These are phyloP conservation scores for Strongylocentrotus purpuratus DNA, from an alignment of 35 echinoderm and acorn worm genomes.

Conservation along the genomic window DNA sequence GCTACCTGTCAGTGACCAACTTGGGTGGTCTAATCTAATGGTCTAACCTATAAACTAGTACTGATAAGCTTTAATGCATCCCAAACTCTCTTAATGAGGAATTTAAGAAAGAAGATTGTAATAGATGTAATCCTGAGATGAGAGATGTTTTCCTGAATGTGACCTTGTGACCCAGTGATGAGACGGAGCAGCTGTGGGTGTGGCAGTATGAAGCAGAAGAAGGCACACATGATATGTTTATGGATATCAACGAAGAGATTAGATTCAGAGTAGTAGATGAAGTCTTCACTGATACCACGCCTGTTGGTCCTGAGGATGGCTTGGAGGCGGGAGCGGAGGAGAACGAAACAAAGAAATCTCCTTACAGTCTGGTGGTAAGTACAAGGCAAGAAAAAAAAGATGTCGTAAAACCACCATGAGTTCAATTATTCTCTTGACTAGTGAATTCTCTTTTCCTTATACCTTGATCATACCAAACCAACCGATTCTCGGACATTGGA, in stretches of 20 bases:
- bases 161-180: constrained; percentile 67
- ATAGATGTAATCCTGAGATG: no score
- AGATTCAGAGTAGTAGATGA: constrained; percentile 88
- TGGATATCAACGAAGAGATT: constrained; percentile 93
- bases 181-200: constrained; percentile 95
- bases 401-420: not conserved
- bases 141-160: constrained; percentile 45
- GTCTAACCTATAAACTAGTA: no score
- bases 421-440: not conserved
- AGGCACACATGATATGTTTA: constrained; percentile 92
- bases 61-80: no score
- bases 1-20: no score
- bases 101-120: no score
- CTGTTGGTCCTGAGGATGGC: constrained; percentile 80
- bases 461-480: not conserved
- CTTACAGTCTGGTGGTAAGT: constrained; percentile 89
- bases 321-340: constrained; percentile 53
- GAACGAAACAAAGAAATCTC: constrained; percentile 80
- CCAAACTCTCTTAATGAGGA: no score
- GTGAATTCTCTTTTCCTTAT: not conserved
- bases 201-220: constrained; percentile 97
- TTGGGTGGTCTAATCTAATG: no score
- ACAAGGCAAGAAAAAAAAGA: not conserved
- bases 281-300: constrained; percentile 91
- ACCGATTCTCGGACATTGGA: not conserved